Conservation (phyloP, 2,113 vertebrate genomes). For the Triplophysa siluroides region DNA sequence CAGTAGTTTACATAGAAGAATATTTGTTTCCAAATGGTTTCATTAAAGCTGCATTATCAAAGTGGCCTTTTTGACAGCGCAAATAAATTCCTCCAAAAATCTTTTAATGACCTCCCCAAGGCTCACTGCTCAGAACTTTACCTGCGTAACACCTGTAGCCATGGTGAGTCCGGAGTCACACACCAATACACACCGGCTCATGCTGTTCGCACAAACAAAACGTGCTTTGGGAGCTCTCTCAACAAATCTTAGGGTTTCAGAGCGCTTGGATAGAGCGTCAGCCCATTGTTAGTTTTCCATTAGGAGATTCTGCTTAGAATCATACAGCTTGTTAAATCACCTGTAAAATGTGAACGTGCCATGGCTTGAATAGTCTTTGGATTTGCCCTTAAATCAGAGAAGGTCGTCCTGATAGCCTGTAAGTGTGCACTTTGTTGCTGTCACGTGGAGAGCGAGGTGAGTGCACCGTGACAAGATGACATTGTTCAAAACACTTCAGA, state of each 20-base stretch:
- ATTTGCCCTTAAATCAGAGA: neutral
- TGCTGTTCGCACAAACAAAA: neutral
- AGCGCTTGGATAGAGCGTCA: neutral
- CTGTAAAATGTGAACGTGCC: neutral
- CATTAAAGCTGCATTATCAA: neutral
- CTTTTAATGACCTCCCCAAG: slow-evolving; percentile 45
- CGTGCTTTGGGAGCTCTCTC: neutral
- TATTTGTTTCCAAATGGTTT: no score
- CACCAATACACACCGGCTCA: slow-evolving; percentile 7
- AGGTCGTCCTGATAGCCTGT: neutral
- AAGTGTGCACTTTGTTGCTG: neutral
- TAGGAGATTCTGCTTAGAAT: neutral
- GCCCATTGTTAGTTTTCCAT: neutral
- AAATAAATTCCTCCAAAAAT: slow-evolving; percentile 43
- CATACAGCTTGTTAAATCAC: neutral
- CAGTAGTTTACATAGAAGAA: no score
- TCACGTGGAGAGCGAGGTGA: slow-evolving; percentile 21
- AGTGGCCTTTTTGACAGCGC: neutral
- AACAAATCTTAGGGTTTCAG: neutral
- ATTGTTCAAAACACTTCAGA: slow-evolving; percentile 11
- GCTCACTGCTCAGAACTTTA: slow-evolving; percentile 17
- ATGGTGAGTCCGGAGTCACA: slow-evolving; percentile 38
- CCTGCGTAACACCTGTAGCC: slow-evolving; percentile 28
- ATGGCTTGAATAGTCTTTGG: neutral
- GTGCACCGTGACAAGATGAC: neutral